phyloP scores from a whole-genome alignment of 2,888 invertebrate genomes.

The Himalopsyche tibetana region DNA sequence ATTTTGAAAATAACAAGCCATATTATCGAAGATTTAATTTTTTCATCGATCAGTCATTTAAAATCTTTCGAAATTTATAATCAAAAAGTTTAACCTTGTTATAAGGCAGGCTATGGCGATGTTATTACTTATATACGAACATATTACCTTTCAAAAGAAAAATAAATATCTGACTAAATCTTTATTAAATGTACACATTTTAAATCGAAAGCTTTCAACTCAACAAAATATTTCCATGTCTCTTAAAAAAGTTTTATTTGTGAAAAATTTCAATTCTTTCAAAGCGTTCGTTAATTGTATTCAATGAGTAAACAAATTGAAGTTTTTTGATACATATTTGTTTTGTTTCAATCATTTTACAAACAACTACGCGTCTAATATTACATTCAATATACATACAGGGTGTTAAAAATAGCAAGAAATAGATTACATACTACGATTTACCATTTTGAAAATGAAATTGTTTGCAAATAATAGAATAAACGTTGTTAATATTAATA shows the following conservation, averaged over 20 bases:
- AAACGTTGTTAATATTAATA: too few relatives aligned
- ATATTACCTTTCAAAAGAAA: too few relatives aligned
- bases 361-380: not conserved
- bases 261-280: not conserved
- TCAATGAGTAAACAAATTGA: constrained; percentile 20
- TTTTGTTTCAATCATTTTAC: constrained; percentile 39
- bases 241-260: not conserved
- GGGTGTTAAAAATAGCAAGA: not conserved
- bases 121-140: too few relatives aligned
- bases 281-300: not conserved
- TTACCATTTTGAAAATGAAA: too few relatives aligned
- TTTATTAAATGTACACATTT: not conserved
- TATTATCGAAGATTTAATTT: too few relatives aligned
- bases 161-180: not conserved
- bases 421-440: too few relatives aligned
- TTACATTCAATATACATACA: not conserved
- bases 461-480: too few relatives aligned
- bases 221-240: not conserved
- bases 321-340: constrained; percentile 14
- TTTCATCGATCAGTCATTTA: too few relatives aligned
- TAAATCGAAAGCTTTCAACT: constrained; percentile 3
- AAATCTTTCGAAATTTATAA: too few relatives aligned
- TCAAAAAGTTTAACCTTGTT: too few relatives aligned
- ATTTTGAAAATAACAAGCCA: too few relatives aligned
- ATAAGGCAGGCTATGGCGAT: too few relatives aligned